Evolutionary conservation across 2,113 vertebrate genomes (phyloP).

Genomic region (Meles meles): DNA sequence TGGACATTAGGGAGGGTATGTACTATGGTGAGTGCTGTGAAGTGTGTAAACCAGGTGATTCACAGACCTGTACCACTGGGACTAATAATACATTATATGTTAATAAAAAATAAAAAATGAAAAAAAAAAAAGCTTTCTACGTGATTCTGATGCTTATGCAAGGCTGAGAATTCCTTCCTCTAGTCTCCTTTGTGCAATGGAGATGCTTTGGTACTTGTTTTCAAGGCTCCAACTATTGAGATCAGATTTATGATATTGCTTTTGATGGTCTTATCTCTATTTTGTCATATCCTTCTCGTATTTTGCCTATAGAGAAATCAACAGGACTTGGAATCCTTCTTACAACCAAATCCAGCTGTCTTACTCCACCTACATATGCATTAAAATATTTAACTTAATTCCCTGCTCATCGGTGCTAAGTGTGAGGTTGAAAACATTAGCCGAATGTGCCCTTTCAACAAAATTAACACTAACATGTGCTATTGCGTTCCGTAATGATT

Average conservation of each 20-base stretch:
- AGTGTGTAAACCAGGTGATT: too few species aligned
- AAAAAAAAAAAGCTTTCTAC: background rate
- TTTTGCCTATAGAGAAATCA: background rate
- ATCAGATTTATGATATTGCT: background rate
- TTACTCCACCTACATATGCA: background rate
- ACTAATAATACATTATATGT: too few species aligned
- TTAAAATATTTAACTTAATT: constrained; percentile 5
- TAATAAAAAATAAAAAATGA: too few species aligned
- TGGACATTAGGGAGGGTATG: too few species aligned
- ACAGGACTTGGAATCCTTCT: background rate
- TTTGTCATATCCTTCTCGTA: background rate
- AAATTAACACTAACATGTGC: background rate
- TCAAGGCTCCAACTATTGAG: background rate
- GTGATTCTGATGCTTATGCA: background rate
- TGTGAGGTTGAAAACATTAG: background rate
- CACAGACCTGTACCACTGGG: too few species aligned
- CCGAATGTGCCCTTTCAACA: background rate
- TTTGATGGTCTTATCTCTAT: background rate
- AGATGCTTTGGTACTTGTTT: background rate
- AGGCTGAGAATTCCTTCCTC: background rate
- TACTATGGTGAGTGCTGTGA: too few species aligned
- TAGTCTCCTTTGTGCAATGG: background rate
- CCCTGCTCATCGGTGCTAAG: background rate
- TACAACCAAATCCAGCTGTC: background rate
- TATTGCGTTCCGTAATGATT: background rate